Conservation (phyloP, 2,797 vertebrate genomes). For the Malurus splendens region DNA sequence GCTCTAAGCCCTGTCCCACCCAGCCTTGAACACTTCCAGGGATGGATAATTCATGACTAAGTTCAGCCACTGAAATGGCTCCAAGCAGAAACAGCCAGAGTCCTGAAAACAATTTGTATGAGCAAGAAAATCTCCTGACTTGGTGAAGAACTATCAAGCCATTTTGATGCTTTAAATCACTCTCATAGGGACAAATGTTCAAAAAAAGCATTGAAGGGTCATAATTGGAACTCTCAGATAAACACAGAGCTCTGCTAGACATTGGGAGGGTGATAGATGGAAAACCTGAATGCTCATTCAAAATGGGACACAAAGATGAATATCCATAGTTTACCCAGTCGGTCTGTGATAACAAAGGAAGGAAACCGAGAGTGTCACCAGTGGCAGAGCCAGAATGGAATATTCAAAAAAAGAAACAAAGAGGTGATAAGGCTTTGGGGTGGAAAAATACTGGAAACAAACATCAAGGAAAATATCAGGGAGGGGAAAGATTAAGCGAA, state of each 20-base stretch:
- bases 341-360: slow-evolving; percentile 23
- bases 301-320: not conserved
- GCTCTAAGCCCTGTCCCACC: not conserved
- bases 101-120: not conserved
- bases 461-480: not conserved
- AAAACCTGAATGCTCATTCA: slow-evolving; percentile 1
- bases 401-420: slow-evolving; percentile 15
- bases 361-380: not conserved
- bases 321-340: not conserved
- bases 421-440: not conserved
- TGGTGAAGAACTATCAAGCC: not conserved
- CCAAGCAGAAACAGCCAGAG: not conserved
- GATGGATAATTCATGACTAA: not conserved
- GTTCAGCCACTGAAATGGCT: not conserved
- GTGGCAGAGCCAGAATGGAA: not conserved
- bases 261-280: not conserved
- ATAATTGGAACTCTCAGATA: not conserved
- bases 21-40: not conserved
- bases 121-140: not conserved
- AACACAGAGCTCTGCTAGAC: not conserved
- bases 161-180: not conserved
- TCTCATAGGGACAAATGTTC: not conserved
- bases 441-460: slow-evolving; percentile 31
- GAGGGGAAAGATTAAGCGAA: not conserved
- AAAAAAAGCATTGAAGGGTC: not conserved